Evolutionary conservation across 1,140 invertebrate genomes (phyloP).

Genomic region (Rhynchophorus ferrugineus): DNA sequence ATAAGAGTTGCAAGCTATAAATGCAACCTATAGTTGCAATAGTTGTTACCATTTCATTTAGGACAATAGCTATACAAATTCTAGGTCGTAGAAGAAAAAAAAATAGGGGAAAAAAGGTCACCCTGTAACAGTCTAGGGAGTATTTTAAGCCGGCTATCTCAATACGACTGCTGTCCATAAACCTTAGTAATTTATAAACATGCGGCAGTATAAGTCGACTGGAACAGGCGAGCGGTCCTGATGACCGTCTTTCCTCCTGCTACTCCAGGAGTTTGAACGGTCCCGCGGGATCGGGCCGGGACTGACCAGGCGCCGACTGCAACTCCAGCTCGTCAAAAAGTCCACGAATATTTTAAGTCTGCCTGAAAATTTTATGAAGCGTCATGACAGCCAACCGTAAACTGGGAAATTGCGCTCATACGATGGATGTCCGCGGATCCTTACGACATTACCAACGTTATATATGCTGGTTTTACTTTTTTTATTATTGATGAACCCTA

Average conservation of each 20-base stretch:
- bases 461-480: no score
- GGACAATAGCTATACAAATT: no score
- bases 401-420: slow-evolving; percentile 7
- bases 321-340: slow-evolving; percentile 15
- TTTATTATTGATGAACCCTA: no score
- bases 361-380: neutral
- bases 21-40: no score
- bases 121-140: slow-evolving; percentile 6
- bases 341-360: slow-evolving; percentile 15
- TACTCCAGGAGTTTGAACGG: slow-evolving; percentile 10
- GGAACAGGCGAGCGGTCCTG: slow-evolving; percentile 16
- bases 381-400: neutral
- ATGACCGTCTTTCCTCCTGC: slow-evolving; percentile 20
- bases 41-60: no score
- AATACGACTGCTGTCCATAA: slow-evolving; percentile 13
- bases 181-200: slow-evolving; percentile 36
- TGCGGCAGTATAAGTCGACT: slow-evolving; percentile 30
- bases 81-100: no score
- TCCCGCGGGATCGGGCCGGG: slow-evolving; percentile 9
- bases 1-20: no score
- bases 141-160: slow-evolving; percentile 12
- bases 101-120: slow-evolving; percentile 2
- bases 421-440: neutral
- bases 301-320: slow-evolving; percentile 19
- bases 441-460: no score